A percentile compares a stretch with the other conserved stretches of the same genome.
These are phyloP conservation scores for Callyntrura sp. DNA, from an alignment of 2,888 invertebrate genomes.

Conservation along the genomic window DNA sequence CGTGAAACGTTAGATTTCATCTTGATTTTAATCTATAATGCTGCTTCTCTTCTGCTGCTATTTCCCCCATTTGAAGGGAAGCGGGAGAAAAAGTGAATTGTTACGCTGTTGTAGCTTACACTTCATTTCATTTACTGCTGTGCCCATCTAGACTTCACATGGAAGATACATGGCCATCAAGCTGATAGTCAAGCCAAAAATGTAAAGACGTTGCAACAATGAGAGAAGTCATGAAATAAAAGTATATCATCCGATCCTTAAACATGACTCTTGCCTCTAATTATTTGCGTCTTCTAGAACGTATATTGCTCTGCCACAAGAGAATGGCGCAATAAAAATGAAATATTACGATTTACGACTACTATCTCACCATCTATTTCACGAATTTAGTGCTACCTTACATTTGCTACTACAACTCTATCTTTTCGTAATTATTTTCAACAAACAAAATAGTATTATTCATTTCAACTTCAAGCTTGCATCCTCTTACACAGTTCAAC, in stretches of 20 bases:
- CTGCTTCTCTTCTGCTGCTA: no score
- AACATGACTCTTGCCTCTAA: not conserved
- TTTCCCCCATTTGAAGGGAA: conserved; percentile 34
- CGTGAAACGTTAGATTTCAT: not conserved
- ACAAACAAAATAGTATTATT: not conserved
- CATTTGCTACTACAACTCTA: not conserved
- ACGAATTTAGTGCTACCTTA: not conserved
- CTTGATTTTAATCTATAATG: conserved; percentile 55
- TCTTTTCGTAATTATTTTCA: conserved; percentile 4
- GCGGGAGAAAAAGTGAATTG: not conserved
- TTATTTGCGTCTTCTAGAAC: not conserved
- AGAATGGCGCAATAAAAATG: not conserved
- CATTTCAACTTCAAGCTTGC: no score
- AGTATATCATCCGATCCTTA: not conserved
- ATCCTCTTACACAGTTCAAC: no score
- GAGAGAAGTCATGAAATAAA: no score
- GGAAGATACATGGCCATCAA: no score
- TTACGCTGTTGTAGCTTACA: no score
- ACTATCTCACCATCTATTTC: conserved; percentile 3
- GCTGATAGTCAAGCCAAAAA: not conserved
- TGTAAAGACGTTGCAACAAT: no score
- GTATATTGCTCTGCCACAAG: no score
- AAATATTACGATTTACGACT: not conserved
- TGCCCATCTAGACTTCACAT: no score
- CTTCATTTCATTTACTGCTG: no score